These are phyloP conservation scores for Diorhabda sublineata DNA, from an alignment of 1,140 invertebrate genomes.

Conservation along the genomic window DNA sequence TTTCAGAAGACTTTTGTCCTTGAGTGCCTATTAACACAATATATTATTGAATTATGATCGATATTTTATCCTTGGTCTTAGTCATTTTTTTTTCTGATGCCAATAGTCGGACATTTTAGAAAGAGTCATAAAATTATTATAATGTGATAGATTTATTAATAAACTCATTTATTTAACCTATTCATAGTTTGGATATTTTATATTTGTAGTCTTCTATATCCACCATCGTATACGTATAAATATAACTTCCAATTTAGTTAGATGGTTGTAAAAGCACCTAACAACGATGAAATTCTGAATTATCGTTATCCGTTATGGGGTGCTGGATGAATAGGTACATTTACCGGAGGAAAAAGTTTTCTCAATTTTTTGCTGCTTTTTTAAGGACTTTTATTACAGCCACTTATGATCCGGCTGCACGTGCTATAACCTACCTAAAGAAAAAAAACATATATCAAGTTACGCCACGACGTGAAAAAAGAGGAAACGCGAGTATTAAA, in stretches of 20 bases:
- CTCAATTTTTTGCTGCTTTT: not conserved
- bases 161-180: no score
- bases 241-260: not conserved
- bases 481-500: conserved; percentile 2
- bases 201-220: not conserved
- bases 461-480: not conserved
- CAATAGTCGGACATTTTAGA: no score
- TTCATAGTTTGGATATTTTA: no score
- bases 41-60: no score
- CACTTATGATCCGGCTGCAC: not conserved
- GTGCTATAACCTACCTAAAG: not conserved
- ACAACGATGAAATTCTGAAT: not conserved
- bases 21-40: no score
- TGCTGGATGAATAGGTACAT: not conserved
- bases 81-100: no score
- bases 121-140: no score
- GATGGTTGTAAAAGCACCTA: not conserved
- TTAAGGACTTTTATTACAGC: not conserved
- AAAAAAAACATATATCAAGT: not conserved
- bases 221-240: not conserved
- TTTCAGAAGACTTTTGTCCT: no score
- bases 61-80: no score
- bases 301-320: not conserved
- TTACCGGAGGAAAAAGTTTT: not conserved
- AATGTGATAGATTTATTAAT: no score